Evolutionary conservation across 2,888 invertebrate genomes (phyloP).

Genomic region (Xestia xanthographa): DNA sequence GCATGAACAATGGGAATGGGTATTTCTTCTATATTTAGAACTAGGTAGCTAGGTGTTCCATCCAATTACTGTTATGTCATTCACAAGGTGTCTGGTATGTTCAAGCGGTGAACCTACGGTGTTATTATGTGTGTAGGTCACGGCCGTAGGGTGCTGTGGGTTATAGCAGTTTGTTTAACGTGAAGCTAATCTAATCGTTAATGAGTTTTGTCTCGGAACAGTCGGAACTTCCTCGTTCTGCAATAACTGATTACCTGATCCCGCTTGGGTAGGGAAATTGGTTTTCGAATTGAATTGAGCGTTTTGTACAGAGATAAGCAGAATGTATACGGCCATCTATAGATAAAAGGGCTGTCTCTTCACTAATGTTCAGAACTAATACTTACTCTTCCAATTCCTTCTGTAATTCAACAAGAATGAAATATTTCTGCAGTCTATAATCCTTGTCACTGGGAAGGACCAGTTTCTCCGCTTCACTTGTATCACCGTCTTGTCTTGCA

Average conservation of each 20-base stretch:
- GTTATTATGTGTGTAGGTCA: slow-evolving; percentile 60
- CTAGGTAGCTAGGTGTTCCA: slow-evolving; percentile 31
- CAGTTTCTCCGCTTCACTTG: slow-evolving; percentile 89
- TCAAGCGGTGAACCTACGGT: slow-evolving; percentile 17
- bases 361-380: neutral
- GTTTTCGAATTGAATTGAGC: neutral
- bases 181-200: slow-evolving; percentile 57
- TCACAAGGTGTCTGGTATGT: slow-evolving; percentile 38
- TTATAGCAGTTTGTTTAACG: slow-evolving; percentile 57
- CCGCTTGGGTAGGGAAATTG: neutral
- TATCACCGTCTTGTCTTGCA: slow-evolving; percentile 83
- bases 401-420: slow-evolving; percentile 92
- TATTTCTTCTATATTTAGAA: slow-evolving; percentile 26
- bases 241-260: slow-evolving; percentile 22
- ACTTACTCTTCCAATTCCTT: slow-evolving; percentile 82
- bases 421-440: slow-evolving; percentile 93
- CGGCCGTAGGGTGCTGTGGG: slow-evolving; percentile 50
- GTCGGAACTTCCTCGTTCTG: slow-evolving; percentile 37
- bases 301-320: neutral
- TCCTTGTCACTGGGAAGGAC: slow-evolving; percentile 93
- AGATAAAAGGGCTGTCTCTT: neutral
- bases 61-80: slow-evolving; percentile 63
- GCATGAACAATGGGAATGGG: slow-evolving; percentile 6
- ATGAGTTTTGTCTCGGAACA: slow-evolving; percentile 51
- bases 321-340: neutral